Base-by-base conservation (phyloP, 1,140 invertebrate species). In the Colletes latitarsis region DNA sequence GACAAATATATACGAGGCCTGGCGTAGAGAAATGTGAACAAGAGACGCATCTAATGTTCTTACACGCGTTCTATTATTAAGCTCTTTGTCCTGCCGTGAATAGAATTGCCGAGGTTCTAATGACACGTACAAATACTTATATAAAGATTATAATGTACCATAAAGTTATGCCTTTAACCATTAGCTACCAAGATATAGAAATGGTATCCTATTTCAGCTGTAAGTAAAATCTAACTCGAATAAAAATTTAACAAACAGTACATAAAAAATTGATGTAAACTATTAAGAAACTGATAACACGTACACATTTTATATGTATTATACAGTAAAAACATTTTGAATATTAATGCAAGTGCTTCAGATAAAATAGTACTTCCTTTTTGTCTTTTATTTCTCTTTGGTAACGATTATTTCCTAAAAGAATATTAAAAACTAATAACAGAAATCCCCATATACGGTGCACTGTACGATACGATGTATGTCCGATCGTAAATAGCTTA, bases 401-500 rank as follows among this genome's bases (percentile, higher is more conserved):
- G 14, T 8, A n/a, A 19, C 8, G 39, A 39, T 14, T 30, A 62
- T 30, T 43, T 19, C 4, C 14, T n/a, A 39, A 5, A 39, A 63
- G 17, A 63, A 41, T 15, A 53, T 14, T 6, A 6, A 4, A 53
- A 39, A 17, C 53, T n/a, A 12, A 60, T 46, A 49, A n/a, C 41
- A n/a, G 3, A 6, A 10, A 43, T 3, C n/a, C 17, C 8, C 8
- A 30, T 10, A 21, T 68, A 64, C 52, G 66, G 66, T 46, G 52
- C 30, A 43, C 46, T 46, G 52, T 21, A 43, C 46, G 55, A 41
- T 60, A 52, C 49, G 17, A 55, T 55, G 49, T 21, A 46, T 1
- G 10, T 21, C 30, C 10, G 14, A 81, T 67, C 67, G 17, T 76
- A 84, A 81, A 85, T 84, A 85, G 81, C 77, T 62, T 43, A 68